Conservation (phyloP, 2,113 vertebrate species). For the Elephantulus edwardii region DNA sequence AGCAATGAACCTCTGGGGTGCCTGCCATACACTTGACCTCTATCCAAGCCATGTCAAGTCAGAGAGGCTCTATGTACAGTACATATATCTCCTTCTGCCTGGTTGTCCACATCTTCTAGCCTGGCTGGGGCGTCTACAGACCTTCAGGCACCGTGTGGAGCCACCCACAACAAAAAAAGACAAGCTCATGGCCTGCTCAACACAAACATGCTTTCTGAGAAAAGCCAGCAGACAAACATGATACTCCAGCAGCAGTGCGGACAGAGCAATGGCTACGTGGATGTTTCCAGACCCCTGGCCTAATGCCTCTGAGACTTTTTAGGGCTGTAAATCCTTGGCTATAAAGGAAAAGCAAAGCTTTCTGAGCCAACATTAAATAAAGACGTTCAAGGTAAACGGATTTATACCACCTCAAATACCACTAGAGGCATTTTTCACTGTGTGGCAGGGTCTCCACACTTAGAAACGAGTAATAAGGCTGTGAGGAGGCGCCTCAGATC, state of each 20-base stretch:
- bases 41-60: not conserved
- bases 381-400: not conserved
- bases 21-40: not conserved
- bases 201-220: not conserved
- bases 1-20: not conserved
- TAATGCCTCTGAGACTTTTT: not conserved
- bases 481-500: not conserved
- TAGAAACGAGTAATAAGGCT: not conserved
- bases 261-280: not conserved
- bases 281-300: not conserved
- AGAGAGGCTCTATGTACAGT: not conserved
- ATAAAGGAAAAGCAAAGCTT: not conserved
- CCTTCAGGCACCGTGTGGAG: not conserved
- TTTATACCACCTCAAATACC: not conserved
- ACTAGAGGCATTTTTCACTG: not conserved
- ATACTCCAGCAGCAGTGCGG: not conserved
- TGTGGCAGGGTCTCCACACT: not conserved
- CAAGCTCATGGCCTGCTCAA: not conserved
- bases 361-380: conserved; percentile 1
- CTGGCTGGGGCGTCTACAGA: not conserved
- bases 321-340: not conserved
- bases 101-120: not conserved
- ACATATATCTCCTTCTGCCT: not conserved
- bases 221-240: not conserved
- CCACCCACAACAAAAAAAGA: not conserved